These are phyloP conservation scores for Oryzias celebensis DNA, from an alignment of 2,113 vertebrate species.

Conservation along the genomic window DNA sequence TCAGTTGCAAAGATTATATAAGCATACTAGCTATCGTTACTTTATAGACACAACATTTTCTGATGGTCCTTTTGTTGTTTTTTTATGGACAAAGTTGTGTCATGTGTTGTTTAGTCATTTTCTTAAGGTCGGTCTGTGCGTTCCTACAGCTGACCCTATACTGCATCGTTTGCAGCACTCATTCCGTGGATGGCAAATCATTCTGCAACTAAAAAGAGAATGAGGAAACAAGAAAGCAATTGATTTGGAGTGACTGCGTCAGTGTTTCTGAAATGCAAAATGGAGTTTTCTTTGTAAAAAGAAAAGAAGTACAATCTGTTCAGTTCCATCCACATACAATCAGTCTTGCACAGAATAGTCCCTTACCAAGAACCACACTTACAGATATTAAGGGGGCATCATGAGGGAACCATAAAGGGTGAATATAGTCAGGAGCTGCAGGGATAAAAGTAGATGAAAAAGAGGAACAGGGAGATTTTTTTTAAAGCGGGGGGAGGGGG, in stretches of 20 bases:
- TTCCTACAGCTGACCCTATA: conserved; percentile 42
- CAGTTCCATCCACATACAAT: conserved; percentile 31
- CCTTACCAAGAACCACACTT: conserved; percentile 64
- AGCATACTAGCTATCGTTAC: conserved; percentile 48
- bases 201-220: conserved; percentile 36
- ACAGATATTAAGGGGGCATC: conserved; percentile 66
- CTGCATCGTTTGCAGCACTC: conserved; percentile 39
- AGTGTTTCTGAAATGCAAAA: conserved; percentile 24
- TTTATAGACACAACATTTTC: no score
- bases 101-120: conserved; percentile 38
- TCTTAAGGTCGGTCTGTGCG: conserved; percentile 39
- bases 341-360: conserved; percentile 37
- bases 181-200: conserved; percentile 21
- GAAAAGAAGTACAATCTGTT: conserved; percentile 30
- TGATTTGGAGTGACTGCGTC: conserved; percentile 32
- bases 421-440: conserved; percentile 68
- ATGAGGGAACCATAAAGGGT: conserved; percentile 60
- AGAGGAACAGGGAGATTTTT: conserved; percentile 54
- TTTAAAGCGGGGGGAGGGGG: neutral
- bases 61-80: conserved; percentile 7
- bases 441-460: conserved; percentile 64
- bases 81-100: conserved; percentile 31
- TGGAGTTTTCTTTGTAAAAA: conserved; percentile 13
- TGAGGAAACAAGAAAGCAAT: conserved; percentile 25
- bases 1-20: conserved; percentile 33